Evolutionary conservation across 2,888 invertebrate genomes (phyloP).

Genomic region (Hydraecia micacea): DNA sequence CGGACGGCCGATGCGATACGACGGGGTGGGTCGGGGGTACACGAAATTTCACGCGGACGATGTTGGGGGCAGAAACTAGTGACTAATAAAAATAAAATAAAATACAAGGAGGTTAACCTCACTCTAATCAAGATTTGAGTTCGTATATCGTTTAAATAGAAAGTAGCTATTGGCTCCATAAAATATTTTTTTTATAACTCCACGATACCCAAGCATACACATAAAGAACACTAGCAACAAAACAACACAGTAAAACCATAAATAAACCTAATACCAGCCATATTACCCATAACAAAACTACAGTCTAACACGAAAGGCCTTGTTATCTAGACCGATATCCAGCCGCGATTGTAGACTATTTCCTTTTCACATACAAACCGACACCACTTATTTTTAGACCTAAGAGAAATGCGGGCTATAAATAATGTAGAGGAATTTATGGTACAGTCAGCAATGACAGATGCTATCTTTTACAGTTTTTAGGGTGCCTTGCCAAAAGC

Average conservation of each 20-base stretch:
- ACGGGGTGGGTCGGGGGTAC: too few relatives aligned
- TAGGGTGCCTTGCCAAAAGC: too few relatives aligned
- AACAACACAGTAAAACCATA: conserved; percentile 7
- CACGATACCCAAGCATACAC: background rate
- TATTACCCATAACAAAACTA: conserved; percentile 37
- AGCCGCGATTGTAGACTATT: conserved; percentile 26
- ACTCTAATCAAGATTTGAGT: background rate
- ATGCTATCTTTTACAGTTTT: background rate
- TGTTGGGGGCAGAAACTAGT: too few relatives aligned
- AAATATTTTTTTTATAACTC: background rate
- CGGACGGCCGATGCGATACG: too few relatives aligned
- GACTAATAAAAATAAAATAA: too few relatives aligned
- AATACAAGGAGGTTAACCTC: background rate
- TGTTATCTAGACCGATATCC: conserved; percentile 39
- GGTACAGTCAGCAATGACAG: conserved; percentile 6
- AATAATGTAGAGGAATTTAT: conserved; percentile 9
- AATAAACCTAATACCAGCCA: conserved; percentile 18
- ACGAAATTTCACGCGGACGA: too few relatives aligned
- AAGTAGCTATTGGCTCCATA: background rate
- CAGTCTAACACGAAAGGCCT: conserved; percentile 32
- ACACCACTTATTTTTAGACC: conserved; percentile 33
- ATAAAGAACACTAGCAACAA: conserved; percentile 1
- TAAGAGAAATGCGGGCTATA: conserved; percentile 14
- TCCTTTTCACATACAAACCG: conserved; percentile 26
- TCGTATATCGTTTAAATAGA: background rate